These are phyloP conservation scores for Lutraria rhynchaena DNA, from an alignment of 1,140 invertebrate genomes.

Conservation along the genomic window DNA sequence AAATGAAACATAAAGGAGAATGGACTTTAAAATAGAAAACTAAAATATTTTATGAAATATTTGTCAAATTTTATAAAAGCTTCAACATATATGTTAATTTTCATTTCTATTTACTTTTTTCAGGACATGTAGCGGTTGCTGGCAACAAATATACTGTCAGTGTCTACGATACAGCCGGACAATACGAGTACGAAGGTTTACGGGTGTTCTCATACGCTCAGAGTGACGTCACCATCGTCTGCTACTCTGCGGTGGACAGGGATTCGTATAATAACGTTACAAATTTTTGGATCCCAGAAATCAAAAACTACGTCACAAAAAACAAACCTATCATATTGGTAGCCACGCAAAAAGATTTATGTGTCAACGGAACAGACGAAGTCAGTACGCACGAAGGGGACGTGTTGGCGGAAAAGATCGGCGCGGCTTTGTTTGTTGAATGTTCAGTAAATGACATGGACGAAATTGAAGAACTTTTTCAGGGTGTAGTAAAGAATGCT, in stretches of 20 bases:
- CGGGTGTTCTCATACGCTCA: conserved; percentile 45
- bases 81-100: too few species aligned
- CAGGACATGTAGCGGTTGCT: conserved; percentile 22
- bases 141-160: conserved; percentile 42
- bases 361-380: conserved; percentile 86
- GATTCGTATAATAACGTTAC: conserved; percentile 99
- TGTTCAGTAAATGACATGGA: conserved; percentile 95
- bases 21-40: too few species aligned
- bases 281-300: conserved; percentile 88
- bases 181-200: conserved; percentile 47
- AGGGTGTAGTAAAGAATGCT: conserved; percentile 91
- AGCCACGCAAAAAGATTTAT: conserved; percentile 78
- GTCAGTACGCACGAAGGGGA: conserved; percentile 89
- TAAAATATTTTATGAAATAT: too few species aligned
- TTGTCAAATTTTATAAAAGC: too few species aligned
- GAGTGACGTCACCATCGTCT: conserved; percentile 97
- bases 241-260: conserved; percentile 99
- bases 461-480: conserved; percentile 95
- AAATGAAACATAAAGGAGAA: too few species aligned
- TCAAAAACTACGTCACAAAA: conserved; percentile 80
- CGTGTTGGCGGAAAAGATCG: conserved; percentile 86
- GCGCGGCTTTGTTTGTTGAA: conserved; percentile 94
- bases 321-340: conserved; percentile 93
- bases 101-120: background rate
- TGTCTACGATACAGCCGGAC: conserved; percentile 51